These are phyloP conservation scores for Coregonus sp. DNA, from an alignment of 2,797 vertebrate species.

Conservation along the genomic window DNA sequence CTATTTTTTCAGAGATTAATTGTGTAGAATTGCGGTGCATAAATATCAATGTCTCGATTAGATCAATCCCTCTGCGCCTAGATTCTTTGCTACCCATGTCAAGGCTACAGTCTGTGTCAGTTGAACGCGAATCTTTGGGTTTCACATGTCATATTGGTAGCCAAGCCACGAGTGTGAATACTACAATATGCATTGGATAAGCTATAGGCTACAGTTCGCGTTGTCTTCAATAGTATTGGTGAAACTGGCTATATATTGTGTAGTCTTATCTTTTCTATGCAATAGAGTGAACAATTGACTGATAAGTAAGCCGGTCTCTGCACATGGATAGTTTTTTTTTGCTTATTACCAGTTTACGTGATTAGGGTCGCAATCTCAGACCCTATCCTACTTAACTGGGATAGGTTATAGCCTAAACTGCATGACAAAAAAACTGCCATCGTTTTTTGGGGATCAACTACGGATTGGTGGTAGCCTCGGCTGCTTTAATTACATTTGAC, in stretches of 20 bases:
- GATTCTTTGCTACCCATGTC: background rate
- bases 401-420: background rate
- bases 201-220: background rate
- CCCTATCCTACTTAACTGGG: background rate
- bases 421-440: background rate
- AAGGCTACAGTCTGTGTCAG: background rate
- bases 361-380: background rate
- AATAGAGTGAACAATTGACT: background rate
- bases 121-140: background rate
- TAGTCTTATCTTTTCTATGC: too few species aligned
- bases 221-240: background rate
- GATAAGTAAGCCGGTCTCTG: background rate
- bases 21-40: slow-evolving; percentile 1
- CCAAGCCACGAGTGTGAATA: background rate
- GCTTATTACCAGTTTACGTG: background rate
- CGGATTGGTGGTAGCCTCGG: background rate
- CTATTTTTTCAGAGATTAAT: slow-evolving; percentile 1
- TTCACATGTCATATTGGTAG: background rate
- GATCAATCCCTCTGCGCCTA: background rate
- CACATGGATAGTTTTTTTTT: background rate
- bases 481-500: background rate
- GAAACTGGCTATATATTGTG: too few species aligned
- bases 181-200: background rate
- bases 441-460: too few species aligned
- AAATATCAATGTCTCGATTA: background rate